These are phyloP conservation scores for Venustoraphidia nigricollis DNA, from an alignment of 2,888 invertebrate species.

Conservation along the genomic window DNA sequence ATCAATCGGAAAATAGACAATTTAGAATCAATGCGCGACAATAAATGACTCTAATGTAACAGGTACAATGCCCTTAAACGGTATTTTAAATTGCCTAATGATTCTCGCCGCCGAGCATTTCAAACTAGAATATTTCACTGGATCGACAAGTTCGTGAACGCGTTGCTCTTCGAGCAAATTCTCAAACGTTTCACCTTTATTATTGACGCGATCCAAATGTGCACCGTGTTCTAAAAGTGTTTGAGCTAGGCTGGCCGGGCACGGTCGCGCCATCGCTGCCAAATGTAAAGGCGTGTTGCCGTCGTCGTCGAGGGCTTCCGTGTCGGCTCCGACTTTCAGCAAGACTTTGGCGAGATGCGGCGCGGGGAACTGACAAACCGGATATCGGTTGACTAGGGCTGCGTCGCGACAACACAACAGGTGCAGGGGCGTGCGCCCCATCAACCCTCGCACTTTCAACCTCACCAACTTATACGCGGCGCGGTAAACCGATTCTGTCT, in stretches of 20 bases:
- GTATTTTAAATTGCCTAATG: constrained; percentile 53
- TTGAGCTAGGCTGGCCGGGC: constrained; percentile 52
- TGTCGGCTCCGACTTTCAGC: constrained; percentile 68
- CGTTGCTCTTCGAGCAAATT: constrained; percentile 47
- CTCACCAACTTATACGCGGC: constrained; percentile 65
- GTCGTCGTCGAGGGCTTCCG: constrained; percentile 61
- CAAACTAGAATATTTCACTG: constrained; percentile 61
- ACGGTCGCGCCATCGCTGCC: constrained; percentile 57
- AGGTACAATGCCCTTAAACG: constrained; percentile 56
- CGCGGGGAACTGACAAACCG: constrained; percentile 55
- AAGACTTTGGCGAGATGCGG: constrained; percentile 54
- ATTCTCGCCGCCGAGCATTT: constrained; percentile 76
- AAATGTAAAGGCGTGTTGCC: constrained; percentile 83
- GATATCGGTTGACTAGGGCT: constrained; percentile 48
- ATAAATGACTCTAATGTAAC: constrained; percentile 63
- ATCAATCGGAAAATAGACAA: no score
- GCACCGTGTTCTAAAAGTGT: constrained; percentile 66
- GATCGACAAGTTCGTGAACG: constrained; percentile 53
- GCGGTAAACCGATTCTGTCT: constrained; percentile 45
- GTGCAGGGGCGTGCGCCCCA: constrained; percentile 60
- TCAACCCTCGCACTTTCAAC: constrained; percentile 42
- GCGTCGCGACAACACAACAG: constrained; percentile 71
- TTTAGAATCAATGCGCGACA: constrained; percentile 22
- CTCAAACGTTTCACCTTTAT: constrained; percentile 59
- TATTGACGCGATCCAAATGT: constrained; percentile 70